Conservation (phyloP, 2,888 invertebrate species). For the Seira musarum region DNA sequence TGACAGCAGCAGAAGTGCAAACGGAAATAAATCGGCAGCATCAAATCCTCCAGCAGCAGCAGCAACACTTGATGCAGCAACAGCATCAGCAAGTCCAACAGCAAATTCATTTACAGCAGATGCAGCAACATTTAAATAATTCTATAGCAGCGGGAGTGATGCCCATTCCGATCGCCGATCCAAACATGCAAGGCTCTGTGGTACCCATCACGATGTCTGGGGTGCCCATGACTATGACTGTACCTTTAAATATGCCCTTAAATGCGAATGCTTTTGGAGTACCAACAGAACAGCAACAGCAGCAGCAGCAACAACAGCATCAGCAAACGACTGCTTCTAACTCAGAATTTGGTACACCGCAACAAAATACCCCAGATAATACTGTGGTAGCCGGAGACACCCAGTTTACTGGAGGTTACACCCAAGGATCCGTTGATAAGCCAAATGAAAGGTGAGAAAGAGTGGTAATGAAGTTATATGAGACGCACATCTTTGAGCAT, state of each 20-base stretch:
- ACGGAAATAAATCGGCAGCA: slow-evolving; percentile 48
- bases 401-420: slow-evolving; percentile 20
- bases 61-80: slow-evolving; percentile 41
- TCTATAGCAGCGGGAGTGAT: slow-evolving; percentile 34
- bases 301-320: slow-evolving; percentile 17
- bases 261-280: slow-evolving; percentile 35
- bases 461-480: background rate
- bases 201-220: slow-evolving; percentile 37
- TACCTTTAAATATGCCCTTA: slow-evolving; percentile 42
- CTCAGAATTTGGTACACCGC: slow-evolving; percentile 49
- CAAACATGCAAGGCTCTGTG: slow-evolving; percentile 4
- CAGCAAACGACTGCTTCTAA: background rate
- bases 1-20: slow-evolving; percentile 35
- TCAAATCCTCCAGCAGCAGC: slow-evolving; percentile 41
- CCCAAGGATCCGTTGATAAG: slow-evolving; percentile 42
- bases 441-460: slow-evolving; percentile 48
- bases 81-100: slow-evolving; percentile 58
- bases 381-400: slow-evolving; percentile 36
- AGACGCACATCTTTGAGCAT: too few relatives aligned
- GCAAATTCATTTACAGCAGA: slow-evolving; percentile 49
- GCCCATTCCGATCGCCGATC: slow-evolving; percentile 34
- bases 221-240: slow-evolving; percentile 47
- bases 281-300: slow-evolving; percentile 33
- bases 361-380: slow-evolving; percentile 43
- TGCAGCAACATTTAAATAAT: slow-evolving; percentile 51